Conservation (phyloP, 2,113 vertebrate species). For the Leptocoma aspasia region DNA sequence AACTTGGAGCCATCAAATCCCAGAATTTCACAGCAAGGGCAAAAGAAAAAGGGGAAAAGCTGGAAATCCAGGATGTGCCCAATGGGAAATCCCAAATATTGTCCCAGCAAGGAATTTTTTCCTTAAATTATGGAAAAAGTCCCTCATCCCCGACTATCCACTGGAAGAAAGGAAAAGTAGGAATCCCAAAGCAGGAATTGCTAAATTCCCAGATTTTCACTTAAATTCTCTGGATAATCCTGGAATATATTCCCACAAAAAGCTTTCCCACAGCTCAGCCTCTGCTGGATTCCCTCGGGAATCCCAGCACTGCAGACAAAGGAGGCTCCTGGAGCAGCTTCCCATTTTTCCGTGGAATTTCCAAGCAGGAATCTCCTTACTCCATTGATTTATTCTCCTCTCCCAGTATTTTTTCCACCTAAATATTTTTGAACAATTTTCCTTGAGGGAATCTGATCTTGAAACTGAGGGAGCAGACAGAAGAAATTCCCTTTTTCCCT, state of each 20-base stretch:
- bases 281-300: not conserved
- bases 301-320: not conserved
- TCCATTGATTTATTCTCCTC: not conserved
- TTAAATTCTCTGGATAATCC: not conserved
- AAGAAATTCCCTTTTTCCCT: not conserved
- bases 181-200: not conserved
- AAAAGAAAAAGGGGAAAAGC: not conserved
- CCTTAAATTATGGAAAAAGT: not conserved
- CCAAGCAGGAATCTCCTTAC: not conserved
- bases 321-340: not conserved
- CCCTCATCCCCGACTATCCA: no score
- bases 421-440: not conserved
- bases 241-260: not conserved
- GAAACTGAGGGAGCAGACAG: not conserved
- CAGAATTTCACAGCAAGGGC: not conserved
- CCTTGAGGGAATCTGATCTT: not conserved
- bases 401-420: rapidly evolving
- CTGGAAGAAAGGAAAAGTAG: not conserved
- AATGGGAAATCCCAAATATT: not conserved
- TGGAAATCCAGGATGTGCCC: not conserved
- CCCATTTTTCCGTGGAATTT: not conserved
- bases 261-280: not conserved
- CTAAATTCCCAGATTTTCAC: not conserved
- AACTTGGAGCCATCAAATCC: not conserved
- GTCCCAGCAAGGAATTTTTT: not conserved